Evolutionary conservation across 2,888 invertebrate genomes (phyloP).

Genomic region (Stegophylla sp.): DNA sequence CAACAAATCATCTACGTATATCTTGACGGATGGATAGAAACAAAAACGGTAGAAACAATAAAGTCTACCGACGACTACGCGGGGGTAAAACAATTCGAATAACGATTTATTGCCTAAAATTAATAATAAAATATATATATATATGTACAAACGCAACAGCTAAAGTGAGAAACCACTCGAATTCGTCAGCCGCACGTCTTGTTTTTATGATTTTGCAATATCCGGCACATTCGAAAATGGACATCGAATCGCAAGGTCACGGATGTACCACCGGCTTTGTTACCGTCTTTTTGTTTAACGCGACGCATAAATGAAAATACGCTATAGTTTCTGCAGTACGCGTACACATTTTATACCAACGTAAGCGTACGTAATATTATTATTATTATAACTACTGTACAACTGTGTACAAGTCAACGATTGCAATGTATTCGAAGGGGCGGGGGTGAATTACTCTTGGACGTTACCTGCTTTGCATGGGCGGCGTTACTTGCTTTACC

Average conservation of each 20-base stretch:
- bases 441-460: too few species aligned
- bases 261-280: not conserved
- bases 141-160: not conserved
- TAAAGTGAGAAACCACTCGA: slow-evolving; percentile 40
- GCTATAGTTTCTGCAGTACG: slow-evolving; percentile 5
- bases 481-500: too few species aligned
- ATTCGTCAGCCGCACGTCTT: slow-evolving; percentile 46
- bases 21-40: not conserved
- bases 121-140: slow-evolving; percentile 2
- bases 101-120: slow-evolving; percentile 45
- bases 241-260: slow-evolving; percentile 40
- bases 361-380: too few species aligned
- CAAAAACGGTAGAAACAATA: not conserved
- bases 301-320: slow-evolving; percentile 3
- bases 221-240: slow-evolving; percentile 39
- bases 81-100: slow-evolving; percentile 1
- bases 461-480: too few species aligned
- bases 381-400: too few species aligned
- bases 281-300: slow-evolving; percentile 13
- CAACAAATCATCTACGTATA: too few species aligned
- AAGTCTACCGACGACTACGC: not conserved
- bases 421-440: too few species aligned
- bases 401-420: too few species aligned
- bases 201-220: slow-evolving; percentile 52
- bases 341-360: not conserved